Evolutionary conservation across 2,113 vertebrate genomes (phyloP).

Genomic region (Halichoeres trimaculatus): DNA sequence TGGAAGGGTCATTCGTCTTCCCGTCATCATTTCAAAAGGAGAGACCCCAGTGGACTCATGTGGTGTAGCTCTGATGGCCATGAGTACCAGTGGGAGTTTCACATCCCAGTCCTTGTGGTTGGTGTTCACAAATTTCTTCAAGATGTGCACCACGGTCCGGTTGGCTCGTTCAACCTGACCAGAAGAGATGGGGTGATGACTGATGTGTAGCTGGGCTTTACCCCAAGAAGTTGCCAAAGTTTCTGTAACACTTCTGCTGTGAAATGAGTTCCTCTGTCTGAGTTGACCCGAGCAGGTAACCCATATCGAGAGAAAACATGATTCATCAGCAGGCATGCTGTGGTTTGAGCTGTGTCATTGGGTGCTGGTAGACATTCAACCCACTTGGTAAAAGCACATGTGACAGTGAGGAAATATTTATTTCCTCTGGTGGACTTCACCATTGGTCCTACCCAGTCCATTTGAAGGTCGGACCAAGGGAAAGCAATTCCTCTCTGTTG

Average conservation of each 20-base stretch:
- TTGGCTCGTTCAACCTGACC: conserved; percentile 15
- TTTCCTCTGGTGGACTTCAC: background rate
- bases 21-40: background rate
- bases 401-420: background rate
- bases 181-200: background rate
- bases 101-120: conserved; percentile 16
- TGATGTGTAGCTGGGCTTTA: background rate
- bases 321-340: too few species aligned
- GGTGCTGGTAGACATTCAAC: too few species aligned
- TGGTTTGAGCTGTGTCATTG: too few species aligned
- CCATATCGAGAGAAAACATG: too few species aligned
- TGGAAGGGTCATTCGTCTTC: background rate
- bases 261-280: too few species aligned
- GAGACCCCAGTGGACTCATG: background rate
- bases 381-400: too few species aligned
- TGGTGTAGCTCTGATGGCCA: background rate
- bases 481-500: background rate
- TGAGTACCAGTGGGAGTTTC: background rate
- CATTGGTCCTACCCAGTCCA: background rate
- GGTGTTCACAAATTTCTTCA: background rate
- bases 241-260: background rate
- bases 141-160: background rate
- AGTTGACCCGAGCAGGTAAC: too few species aligned
- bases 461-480: background rate
- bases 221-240: background rate